These are phyloP conservation scores for Lemur catta DNA, from an alignment of 2,797 vertebrate species.

Conservation along the genomic window DNA sequence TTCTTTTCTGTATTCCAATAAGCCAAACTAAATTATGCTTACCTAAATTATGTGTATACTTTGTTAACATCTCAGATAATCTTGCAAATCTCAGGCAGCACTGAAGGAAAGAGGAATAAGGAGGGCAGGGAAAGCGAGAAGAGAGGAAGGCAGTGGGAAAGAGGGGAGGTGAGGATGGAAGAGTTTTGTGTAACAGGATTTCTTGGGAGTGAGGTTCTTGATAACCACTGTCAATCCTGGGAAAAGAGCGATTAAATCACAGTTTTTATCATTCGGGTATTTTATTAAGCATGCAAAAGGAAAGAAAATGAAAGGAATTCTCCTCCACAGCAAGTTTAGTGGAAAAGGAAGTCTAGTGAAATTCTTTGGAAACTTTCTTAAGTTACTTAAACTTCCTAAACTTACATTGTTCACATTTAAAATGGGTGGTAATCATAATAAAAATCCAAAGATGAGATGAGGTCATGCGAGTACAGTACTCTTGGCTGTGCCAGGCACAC, in stretches of 20 bases:
- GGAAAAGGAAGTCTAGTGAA: not conserved
- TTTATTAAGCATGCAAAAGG: not conserved
- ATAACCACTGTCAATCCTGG: not conserved
- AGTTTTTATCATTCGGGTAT: not conserved
- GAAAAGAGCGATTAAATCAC: not conserved
- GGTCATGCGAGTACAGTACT: not conserved
- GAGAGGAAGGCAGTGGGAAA: not conserved
- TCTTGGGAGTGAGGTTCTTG: not conserved
- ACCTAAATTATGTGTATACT: not conserved
- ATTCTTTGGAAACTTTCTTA: not conserved
- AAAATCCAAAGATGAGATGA: not conserved
- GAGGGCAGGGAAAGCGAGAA: accelerated
- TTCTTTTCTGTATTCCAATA: not conserved
- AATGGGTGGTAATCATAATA: not conserved
- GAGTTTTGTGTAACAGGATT: not conserved
- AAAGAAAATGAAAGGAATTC: not conserved
- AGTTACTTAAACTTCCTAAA: not conserved
- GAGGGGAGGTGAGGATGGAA: not conserved
- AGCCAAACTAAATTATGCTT: not conserved
- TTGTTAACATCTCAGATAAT: not conserved
- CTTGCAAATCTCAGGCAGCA: not conserved
- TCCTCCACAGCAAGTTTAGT: not conserved
- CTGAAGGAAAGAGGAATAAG: not conserved
- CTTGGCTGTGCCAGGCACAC: not conserved
- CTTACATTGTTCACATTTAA: not conserved